Conservation (phyloP, 2,888 invertebrate species). For the Ormyrus nitidulus region DNA sequence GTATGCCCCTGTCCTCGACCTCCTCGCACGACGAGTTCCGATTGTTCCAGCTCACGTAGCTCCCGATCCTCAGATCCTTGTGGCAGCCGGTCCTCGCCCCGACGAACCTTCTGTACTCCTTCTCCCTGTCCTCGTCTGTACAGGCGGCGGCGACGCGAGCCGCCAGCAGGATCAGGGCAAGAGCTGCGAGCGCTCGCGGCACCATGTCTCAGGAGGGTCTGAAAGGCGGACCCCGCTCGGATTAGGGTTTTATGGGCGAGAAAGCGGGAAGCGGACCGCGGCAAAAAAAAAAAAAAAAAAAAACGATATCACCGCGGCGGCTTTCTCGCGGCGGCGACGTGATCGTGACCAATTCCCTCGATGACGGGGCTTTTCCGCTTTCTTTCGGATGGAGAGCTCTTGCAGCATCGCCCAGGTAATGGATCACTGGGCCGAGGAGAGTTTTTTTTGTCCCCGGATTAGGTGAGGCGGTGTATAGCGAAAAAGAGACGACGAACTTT, state of each 20-base stretch:
- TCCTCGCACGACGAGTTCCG: slow-evolving; percentile 57
- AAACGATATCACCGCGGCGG: not conserved
- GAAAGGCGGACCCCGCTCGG: slow-evolving; percentile 29
- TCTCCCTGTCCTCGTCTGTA: not conserved
- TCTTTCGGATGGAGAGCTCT: too few relatives aligned
- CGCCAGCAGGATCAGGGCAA: not conserved
- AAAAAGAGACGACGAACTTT: too few relatives aligned
- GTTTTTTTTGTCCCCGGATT: too few relatives aligned
- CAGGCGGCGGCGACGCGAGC: not conserved
- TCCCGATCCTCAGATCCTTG: slow-evolving; percentile 42
- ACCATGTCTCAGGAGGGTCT: slow-evolving; percentile 2
- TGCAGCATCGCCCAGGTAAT: too few relatives aligned
- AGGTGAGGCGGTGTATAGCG: too few relatives aligned
- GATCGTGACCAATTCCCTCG: slow-evolving; percentile 33
- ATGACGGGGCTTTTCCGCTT: not conserved
- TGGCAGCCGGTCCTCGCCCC: slow-evolving; percentile 52
- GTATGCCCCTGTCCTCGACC: slow-evolving; percentile 39
- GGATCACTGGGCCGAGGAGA: too few relatives aligned
- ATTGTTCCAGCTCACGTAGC: slow-evolving; percentile 59
- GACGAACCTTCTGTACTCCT: not conserved
- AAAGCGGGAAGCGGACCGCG: slow-evolving; percentile 36
- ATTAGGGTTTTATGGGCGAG: slow-evolving; percentile 52
- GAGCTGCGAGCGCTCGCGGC: not conserved
- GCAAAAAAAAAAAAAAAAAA: too few relatives aligned
- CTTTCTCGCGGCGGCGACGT: slow-evolving; percentile 27